Evolutionary conservation across 2,113 vertebrate genomes (phyloP), one percentile per base, ranked within the genome.

Genomic region (Prinia subflava): DNA sequence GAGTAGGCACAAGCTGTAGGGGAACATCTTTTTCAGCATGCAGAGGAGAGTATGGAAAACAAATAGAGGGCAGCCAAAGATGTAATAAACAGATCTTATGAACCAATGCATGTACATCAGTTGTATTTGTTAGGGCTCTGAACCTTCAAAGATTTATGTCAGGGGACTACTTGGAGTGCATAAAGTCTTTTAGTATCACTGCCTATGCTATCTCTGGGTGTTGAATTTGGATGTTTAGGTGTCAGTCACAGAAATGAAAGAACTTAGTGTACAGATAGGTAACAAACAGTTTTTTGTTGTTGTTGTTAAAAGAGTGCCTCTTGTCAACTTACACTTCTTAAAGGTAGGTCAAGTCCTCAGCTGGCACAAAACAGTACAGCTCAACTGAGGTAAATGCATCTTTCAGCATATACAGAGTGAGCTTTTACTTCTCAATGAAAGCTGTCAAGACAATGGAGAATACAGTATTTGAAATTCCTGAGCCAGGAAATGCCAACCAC

Each of bases 1-100:
- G 68, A 67, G 18, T 25, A 69, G 37, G 28, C 28, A 83, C 28
- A 49, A 46, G 24, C 27, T 89, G 27, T 42, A 78, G 44, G 35
- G 39, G 27, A 81, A 64, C n/a, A 85, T 52, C 47, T 71, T 91
- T 87, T 83, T 77, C 79, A 82, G 53, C 67, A 81, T 55, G 39
- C 74, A 91, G 84, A 81, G 18, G 21, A 81, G 47, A 78, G 24
- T 60, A 71, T 37, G n/a, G 81, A 84, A 96, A 78, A 33, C 21
- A 96, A 79, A 80, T 52, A 87, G 64, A 91, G 65, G 78, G n/a
- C 53, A 94, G 47, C n/a, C 64, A 85, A 85, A 94, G 94, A 69
- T 60, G 75, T 74, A 83, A 92, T 65, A 88, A 90, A 86, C 63
- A 92, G 53, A 80, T 94, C 90, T 96, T 94, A 91, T 94, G 80